These are phyloP conservation scores for Lepidurus packardi DNA, from an alignment of 1,140 invertebrate genomes.

Conservation along the genomic window DNA sequence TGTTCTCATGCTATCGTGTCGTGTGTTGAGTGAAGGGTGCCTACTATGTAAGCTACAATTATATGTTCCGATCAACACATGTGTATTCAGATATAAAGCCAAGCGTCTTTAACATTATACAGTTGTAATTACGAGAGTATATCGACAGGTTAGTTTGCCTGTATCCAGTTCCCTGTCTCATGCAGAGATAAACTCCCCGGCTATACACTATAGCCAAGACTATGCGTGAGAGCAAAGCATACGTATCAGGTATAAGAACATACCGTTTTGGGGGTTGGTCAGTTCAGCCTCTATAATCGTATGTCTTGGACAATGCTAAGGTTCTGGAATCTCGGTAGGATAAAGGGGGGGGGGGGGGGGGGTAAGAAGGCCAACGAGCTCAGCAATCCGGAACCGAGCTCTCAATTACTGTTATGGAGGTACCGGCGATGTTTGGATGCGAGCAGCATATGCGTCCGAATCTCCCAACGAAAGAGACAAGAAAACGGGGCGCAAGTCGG, in stretches of 20 bases:
- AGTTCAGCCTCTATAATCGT: not conserved
- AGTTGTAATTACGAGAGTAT: no score
- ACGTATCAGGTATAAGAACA: not conserved
- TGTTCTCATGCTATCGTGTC: not conserved
- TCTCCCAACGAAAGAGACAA: slow-evolving; percentile 6
- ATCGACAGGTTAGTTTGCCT: no score
- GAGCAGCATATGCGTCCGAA: slow-evolving; percentile 10
- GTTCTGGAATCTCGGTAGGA: not conserved
- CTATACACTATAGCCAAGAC: not conserved
- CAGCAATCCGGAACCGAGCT: slow-evolving; percentile 17
- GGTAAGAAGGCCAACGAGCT: not conserved
- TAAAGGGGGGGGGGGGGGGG: not conserved
- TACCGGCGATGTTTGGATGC: not conserved
- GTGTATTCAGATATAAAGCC: not conserved
- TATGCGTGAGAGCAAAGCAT: not conserved
- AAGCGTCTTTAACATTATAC: no score
- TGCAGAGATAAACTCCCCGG: not conserved
- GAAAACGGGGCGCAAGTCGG: not conserved
- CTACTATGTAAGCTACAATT: not conserved
- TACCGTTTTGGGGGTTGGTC: not conserved
- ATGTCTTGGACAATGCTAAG: not conserved
- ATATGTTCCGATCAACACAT: not conserved
- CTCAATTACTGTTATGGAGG: slow-evolving; percentile 8
- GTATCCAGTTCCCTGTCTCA: no score
- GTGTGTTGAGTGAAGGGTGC: not conserved